phyloP scores from a whole-genome alignment of 2,113 vertebrate genomes.

The Calonectris borealis region DNA sequence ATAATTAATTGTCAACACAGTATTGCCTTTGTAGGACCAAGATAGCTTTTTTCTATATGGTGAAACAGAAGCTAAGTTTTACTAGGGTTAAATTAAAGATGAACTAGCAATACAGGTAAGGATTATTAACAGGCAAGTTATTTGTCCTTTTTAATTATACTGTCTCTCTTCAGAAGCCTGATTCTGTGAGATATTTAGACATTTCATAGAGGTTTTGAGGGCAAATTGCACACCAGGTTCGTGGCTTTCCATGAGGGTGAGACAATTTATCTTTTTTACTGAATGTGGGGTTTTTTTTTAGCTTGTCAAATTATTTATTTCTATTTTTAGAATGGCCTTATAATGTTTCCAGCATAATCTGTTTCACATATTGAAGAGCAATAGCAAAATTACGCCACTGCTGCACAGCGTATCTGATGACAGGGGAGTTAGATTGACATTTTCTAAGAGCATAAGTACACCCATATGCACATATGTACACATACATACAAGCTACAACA shows the following conservation, averaged over 20 bases:
- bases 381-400: neutral
- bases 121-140: neutral
- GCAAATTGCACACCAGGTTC: neutral
- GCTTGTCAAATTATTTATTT: neutral
- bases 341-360: neutral
- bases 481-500: neutral
- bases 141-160: neutral
- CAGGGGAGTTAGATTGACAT: neutral
- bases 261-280: neutral
- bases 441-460: neutral
- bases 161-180: neutral
- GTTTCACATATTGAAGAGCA: neutral
- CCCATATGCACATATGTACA: neutral
- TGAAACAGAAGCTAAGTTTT: neutral
- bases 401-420: neutral
- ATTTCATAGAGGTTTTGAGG: neutral
- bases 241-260: neutral
- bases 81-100: neutral
- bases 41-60: neutral
- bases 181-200: neutral
- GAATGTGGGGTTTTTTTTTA: neutral
- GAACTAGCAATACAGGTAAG: neutral
- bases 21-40: neutral
- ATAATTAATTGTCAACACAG: neutral
- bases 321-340: neutral